Percentiles rank a stretch among this genome's conserved stretches.
These are phyloP conservation scores for Leptoclinus maculatus DNA, from an alignment of 2,797 vertebrate genomes.

Conservation along the genomic window DNA sequence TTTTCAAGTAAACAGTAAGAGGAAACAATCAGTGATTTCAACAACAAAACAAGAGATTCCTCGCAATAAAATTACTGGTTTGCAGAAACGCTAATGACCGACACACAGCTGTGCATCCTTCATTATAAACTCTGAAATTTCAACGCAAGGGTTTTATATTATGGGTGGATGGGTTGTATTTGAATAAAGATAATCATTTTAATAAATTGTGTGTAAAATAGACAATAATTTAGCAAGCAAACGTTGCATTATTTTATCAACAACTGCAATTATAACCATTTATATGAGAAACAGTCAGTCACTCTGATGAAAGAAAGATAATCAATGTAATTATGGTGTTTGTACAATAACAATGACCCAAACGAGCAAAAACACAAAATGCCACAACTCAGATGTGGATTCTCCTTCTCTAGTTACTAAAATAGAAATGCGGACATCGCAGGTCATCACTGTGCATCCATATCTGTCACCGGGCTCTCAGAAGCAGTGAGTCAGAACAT, in stretches of 20 bases:
- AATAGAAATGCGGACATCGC: constrained; percentile 7
- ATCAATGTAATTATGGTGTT: neutral
- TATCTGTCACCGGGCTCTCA: constrained; percentile 32
- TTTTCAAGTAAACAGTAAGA: constrained; percentile 18
- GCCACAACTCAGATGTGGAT: neutral
- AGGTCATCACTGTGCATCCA: constrained; percentile 16
- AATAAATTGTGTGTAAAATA: neutral
- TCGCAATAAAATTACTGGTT: constrained; percentile 33
- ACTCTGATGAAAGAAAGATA: neutral
- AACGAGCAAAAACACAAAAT: constrained; percentile 18
- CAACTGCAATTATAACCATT: neutral
- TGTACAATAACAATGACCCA: neutral
- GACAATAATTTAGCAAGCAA: neutral
- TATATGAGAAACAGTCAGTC: neutral
- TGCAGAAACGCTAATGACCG: constrained; percentile 14
- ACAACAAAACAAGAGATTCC: constrained; percentile 32
- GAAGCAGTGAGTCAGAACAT: constrained; percentile 64
- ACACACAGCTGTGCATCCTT: constrained; percentile 43
- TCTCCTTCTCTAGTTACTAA: neutral
- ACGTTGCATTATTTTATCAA: neutral
- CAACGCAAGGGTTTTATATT: neutral
- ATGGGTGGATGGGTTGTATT: neutral
- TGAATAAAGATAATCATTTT: neutral
- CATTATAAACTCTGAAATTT: neutral
- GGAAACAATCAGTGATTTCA: constrained; percentile 37